phyloP scores from a whole-genome alignment of 92 coral and sea anemone genomes.

The Paramuricea clavata region DNA sequence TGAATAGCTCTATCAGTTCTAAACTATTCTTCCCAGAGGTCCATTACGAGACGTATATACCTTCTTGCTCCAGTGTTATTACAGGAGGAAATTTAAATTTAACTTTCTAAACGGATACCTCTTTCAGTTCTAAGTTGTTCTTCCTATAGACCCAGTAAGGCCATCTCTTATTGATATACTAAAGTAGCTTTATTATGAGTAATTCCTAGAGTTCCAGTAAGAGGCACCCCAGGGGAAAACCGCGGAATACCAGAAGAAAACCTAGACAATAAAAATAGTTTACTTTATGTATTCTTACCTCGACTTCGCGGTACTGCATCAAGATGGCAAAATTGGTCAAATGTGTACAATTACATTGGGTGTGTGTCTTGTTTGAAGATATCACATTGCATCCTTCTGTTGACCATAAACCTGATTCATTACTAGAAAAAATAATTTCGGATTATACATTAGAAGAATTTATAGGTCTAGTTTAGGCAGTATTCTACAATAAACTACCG shows the following conservation, averaged over 20 bases:
- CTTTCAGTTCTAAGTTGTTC: background rate
- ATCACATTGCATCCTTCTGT: conserved; percentile 38
- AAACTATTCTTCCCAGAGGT: too few species aligned
- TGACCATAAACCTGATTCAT: conserved; percentile 40
- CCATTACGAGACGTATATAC: too few species aligned
- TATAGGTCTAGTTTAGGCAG: background rate
- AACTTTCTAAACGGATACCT: background rate
- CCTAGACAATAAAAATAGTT: too few species aligned
- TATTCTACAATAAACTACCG: background rate
- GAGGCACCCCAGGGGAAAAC: too few species aligned
- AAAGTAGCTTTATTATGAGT: too few species aligned
- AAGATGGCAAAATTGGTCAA: conserved; percentile 44
- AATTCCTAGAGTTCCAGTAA: too few species aligned
- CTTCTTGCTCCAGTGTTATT: too few species aligned
- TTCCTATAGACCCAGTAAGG: too few species aligned
- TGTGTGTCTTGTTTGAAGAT: conserved; percentile 33
- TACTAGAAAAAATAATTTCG: background rate
- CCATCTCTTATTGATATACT: too few species aligned
- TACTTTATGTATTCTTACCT: conserved; percentile 15
- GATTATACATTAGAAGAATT: background rate
- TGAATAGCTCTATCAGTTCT: too few species aligned
- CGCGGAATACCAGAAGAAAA: too few species aligned
- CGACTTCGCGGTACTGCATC: conserved; percentile 41
- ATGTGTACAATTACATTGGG: conserved; percentile 36
- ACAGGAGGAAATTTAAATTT: too few species aligned